Percentiles rank a stretch among this genome's conserved stretches.
phyloP scores from a whole-genome alignment of 2,113 vertebrate species.

The Sula dactylatra region DNA sequence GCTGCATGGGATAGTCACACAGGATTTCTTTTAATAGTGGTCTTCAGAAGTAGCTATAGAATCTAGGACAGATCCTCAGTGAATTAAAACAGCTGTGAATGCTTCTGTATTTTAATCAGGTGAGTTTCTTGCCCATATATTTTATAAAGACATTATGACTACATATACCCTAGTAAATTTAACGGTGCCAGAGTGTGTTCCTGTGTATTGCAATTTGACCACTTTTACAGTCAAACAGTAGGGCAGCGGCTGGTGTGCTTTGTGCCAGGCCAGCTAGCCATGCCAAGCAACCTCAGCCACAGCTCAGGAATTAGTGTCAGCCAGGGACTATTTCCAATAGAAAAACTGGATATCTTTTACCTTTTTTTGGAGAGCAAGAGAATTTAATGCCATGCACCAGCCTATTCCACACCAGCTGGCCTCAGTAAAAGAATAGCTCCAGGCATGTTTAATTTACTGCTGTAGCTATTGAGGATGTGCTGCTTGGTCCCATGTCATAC shows the following conservation, averaged over 20 bases:
- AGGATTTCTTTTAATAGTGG: background rate
- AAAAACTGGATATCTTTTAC: background rate
- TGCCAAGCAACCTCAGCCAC: background rate
- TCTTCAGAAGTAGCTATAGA: background rate
- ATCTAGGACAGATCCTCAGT: background rate
- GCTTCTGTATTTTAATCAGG: background rate
- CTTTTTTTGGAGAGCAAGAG: background rate
- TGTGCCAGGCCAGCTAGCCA: background rate
- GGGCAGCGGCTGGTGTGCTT: rapidly evolving
- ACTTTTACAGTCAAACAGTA: rapidly evolving
- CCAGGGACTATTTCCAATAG: background rate
- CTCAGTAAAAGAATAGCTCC: background rate
- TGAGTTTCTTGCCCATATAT: background rate
- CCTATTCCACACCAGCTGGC: background rate
- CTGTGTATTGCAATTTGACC: background rate
- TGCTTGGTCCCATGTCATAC: background rate
- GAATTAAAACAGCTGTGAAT: background rate
- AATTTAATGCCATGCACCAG: background rate
- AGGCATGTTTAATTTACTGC: background rate
- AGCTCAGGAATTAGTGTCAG: background rate
- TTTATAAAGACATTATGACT: background rate
- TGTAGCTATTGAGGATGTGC: background rate
- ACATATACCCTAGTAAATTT: background rate
- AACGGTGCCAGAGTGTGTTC: background rate
- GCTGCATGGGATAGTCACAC: background rate